Evolutionary conservation across 2,888 invertebrate genomes (phyloP).

Genomic region (Brachycybe producta): DNA sequence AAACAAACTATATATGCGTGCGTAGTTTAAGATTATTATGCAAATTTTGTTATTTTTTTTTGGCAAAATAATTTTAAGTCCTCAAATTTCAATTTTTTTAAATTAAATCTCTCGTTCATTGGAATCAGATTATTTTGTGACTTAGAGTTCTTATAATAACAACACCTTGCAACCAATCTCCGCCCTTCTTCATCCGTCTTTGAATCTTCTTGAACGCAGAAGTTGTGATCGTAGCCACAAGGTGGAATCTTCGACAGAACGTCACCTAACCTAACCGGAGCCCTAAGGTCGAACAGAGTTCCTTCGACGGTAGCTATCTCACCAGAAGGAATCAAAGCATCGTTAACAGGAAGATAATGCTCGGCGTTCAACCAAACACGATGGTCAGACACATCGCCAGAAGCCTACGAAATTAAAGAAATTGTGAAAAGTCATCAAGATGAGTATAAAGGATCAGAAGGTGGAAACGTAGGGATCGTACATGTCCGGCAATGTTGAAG

Average conservation of each 20-base stretch:
- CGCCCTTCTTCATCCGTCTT: constrained; percentile 9
- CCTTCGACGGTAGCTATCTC: constrained; percentile 55
- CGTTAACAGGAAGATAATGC: constrained; percentile 16
- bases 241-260: constrained; percentile 51
- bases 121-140: too few relatives aligned
- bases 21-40: too few relatives aligned
- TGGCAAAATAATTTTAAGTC: too few relatives aligned
- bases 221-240: constrained; percentile 71
- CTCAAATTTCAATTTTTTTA: too few relatives aligned
- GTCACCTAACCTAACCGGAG: constrained; percentile 48
- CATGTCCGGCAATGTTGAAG: constrained; percentile 87
- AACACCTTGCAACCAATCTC: constrained; percentile 15
- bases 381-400: constrained; percentile 29
- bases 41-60: too few relatives aligned
- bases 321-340: constrained; percentile 33
- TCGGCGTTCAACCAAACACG: constrained; percentile 22
- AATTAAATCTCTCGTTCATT: too few relatives aligned
- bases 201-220: constrained; percentile 42
- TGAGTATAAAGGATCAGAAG: not conserved
- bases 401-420: constrained; percentile 24
- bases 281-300: constrained; percentile 59
- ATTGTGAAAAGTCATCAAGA: too few relatives aligned
- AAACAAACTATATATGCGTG: too few relatives aligned
- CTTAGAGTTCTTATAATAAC: too few relatives aligned
- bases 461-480: too few relatives aligned